phyloP scores from a whole-genome alignment of 2,888 invertebrate species.

The Craniophora ligustri region DNA sequence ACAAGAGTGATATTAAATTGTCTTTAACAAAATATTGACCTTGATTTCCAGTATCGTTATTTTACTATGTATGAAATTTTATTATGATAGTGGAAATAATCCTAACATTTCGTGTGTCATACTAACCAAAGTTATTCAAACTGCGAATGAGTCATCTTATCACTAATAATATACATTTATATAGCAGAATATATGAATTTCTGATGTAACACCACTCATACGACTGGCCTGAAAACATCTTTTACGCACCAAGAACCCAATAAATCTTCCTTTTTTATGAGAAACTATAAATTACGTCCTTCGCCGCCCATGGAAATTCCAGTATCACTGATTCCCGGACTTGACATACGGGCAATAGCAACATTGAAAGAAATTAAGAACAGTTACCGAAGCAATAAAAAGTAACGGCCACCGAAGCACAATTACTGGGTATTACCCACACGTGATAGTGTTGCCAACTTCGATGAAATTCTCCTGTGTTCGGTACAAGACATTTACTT shows the following conservation, averaged over 20 bases:
- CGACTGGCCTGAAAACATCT: slow-evolving; percentile 39
- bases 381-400: slow-evolving; percentile 66
- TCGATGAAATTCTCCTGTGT: slow-evolving; percentile 34
- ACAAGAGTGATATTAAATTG: too few species aligned
- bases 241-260: slow-evolving; percentile 27
- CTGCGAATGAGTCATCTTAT: slow-evolving; percentile 42
- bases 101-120: slow-evolving; percentile 20
- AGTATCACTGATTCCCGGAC: slow-evolving; percentile 47
- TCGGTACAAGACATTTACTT: slow-evolving; percentile 42
- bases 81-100: neutral
- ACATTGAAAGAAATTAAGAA: slow-evolving; percentile 57
- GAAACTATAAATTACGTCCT: slow-evolving; percentile 55
- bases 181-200: slow-evolving; percentile 54
- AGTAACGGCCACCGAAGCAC: slow-evolving; percentile 63
- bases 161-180: slow-evolving; percentile 49
- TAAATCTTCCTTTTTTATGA: slow-evolving; percentile 57
- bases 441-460: slow-evolving; percentile 53
- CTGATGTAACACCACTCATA: slow-evolving; percentile 52
- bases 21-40: too few species aligned
- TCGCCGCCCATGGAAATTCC: slow-evolving; percentile 42
- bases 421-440: slow-evolving; percentile 67
- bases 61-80: too few species aligned
- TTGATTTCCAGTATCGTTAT: too few species aligned
- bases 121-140: slow-evolving; percentile 32
- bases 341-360: slow-evolving; percentile 44